phyloP scores from a whole-genome alignment of 92 coral and sea anemone species.

The Muricea muricata region DNA sequence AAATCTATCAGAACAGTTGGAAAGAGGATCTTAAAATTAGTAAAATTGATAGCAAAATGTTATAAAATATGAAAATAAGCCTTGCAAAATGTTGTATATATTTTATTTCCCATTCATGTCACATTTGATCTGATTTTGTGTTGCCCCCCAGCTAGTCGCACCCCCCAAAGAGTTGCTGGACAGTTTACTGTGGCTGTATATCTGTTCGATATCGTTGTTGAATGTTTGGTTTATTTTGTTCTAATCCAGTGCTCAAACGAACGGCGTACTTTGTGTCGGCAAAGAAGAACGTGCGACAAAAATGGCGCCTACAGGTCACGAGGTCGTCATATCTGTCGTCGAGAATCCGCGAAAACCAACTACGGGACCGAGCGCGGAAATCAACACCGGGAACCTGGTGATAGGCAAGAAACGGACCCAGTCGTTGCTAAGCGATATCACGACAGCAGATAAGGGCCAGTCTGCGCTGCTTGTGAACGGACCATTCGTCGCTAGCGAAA shows the following conservation, averaged over 20 bases:
- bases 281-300: constrained; percentile 37
- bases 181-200: too few relatives aligned
- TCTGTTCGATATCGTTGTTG: not conserved
- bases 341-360: constrained; percentile 28
- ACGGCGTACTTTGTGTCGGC: constrained; percentile 38
- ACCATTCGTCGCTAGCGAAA: constrained; percentile 44
- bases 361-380: not conserved
- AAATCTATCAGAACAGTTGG: too few relatives aligned
- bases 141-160: too few relatives aligned
- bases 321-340: constrained; percentile 30
- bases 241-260: constrained; percentile 16
- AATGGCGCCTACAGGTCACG: constrained; percentile 14
- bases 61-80: too few relatives aligned
- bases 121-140: too few relatives aligned
- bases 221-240: not conserved
- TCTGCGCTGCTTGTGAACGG: constrained; percentile 14
- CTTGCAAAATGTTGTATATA: too few relatives aligned
- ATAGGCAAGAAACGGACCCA: constrained; percentile 1
- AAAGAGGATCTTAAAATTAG: too few relatives aligned
- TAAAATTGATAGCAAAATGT: too few relatives aligned
- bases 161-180: too few relatives aligned
- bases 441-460: not conserved
- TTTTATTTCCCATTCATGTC: too few relatives aligned
- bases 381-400: not conserved
- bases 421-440: constrained; percentile 34